Percentiles rank a stretch among this genome's conserved stretches.
These are phyloP conservation scores for Pseudorhombus dupliciocellatus DNA, from an alignment of 2,113 vertebrate genomes.

Conservation along the genomic window DNA sequence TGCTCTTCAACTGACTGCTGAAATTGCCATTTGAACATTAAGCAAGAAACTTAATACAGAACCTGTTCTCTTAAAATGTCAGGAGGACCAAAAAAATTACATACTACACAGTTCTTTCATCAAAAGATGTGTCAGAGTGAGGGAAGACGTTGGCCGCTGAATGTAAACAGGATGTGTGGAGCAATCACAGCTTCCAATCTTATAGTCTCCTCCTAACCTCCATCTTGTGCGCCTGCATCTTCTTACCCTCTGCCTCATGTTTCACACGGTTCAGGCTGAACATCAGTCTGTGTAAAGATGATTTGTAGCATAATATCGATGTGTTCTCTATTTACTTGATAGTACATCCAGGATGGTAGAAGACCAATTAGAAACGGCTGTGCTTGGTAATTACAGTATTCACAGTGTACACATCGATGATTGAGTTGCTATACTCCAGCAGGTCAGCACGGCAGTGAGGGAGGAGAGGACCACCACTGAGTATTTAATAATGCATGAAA, in stretches of 20 bases:
- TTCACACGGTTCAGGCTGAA: not conserved
- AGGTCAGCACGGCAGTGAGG: constrained; percentile 1
- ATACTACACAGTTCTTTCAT: too few species aligned
- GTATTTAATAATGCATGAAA: constrained; percentile 46
- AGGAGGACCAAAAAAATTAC: too few species aligned
- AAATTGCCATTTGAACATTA: too few species aligned
- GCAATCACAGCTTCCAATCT: not conserved
- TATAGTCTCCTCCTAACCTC: not conserved
- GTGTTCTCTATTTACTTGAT: not conserved
- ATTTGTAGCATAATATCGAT: not conserved
- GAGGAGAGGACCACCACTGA: constrained; percentile 19
- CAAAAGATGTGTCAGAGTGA: too few species aligned
- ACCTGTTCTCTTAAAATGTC: too few species aligned
- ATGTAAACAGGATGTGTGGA: too few species aligned
- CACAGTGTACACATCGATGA: not conserved
- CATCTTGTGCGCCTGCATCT: not conserved
- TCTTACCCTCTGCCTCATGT: not conserved
- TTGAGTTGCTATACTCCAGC: not conserved
- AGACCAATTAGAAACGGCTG: not conserved
- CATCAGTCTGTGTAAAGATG: not conserved
- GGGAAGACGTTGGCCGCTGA: too few species aligned
- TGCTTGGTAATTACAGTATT: not conserved
- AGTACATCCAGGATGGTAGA: not conserved
- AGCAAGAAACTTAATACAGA: too few species aligned
- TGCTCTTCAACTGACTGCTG: too few species aligned